Conservation (phyloP, 2,113 vertebrate species). For the Hypocryptadius cinnamomeus region DNA sequence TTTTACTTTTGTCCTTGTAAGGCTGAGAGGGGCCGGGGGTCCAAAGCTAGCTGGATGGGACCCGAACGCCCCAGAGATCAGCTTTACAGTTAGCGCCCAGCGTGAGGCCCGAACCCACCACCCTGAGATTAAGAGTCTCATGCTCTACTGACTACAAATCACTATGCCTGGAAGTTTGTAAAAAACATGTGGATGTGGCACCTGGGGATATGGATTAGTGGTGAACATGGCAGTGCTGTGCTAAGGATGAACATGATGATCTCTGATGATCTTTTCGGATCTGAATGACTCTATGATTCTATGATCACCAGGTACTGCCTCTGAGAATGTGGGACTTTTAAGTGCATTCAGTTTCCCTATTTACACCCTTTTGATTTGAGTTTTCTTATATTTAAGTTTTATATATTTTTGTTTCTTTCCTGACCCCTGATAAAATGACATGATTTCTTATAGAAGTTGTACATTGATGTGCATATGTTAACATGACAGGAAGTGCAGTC, state of each 20-base stretch:
- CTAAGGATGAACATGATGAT: neutral
- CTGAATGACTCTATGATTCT: neutral
- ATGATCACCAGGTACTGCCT: neutral
- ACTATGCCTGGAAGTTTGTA: neutral
- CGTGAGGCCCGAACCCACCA: no score
- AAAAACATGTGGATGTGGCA: neutral
- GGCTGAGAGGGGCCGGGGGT: no score
- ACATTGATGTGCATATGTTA: rapidly evolving
- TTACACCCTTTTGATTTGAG: neutral
- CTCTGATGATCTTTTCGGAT: neutral
- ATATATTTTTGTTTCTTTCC: neutral
- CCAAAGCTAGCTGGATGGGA: no score
- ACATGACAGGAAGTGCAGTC: neutral
- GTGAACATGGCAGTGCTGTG: neutral
- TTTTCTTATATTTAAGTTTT: neutral
- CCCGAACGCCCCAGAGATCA: no score
- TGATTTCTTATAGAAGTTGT: neutral
- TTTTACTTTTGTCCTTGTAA: no score
- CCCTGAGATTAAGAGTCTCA: no score
- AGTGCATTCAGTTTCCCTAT: no score
- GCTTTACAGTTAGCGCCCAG: no score
- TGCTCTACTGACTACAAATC: no score
- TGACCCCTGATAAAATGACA: neutral
- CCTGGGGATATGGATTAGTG: neutral
- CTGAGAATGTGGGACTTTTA: neutral